Evolutionary conservation across 2,797 vertebrate species (phyloP).

Genomic region (Malurus splendens): DNA sequence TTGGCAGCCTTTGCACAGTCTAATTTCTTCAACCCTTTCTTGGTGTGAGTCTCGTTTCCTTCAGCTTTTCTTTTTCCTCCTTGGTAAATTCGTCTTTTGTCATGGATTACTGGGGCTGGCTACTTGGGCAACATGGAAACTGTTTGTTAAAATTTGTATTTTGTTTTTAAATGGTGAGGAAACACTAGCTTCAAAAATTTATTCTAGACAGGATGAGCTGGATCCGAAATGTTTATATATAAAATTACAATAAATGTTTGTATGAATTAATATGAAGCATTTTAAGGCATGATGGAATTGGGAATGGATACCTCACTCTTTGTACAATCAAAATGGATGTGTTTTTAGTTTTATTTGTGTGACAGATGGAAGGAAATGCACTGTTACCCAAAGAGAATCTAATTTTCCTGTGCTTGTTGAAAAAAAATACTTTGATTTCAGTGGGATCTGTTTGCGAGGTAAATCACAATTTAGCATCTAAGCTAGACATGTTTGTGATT

Average conservation of each 20-base stretch:
- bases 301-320: background rate
- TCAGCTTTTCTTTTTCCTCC: constrained; percentile 2
- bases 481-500: background rate
- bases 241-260: background rate
- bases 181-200: background rate
- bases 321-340: background rate
- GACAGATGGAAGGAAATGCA: background rate
- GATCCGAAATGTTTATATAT: background rate
- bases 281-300: background rate
- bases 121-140: background rate
- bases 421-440: background rate
- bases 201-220: background rate
- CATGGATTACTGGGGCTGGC: background rate
- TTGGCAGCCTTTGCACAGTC: constrained; percentile 1
- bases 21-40: background rate
- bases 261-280: background rate
- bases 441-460: background rate
- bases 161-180: background rate
- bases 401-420: background rate
- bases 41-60: background rate
- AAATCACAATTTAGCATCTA: background rate
- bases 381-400: background rate
- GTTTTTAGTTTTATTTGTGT: background rate
- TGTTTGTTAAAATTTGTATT: background rate
- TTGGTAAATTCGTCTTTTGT: background rate